These are phyloP conservation scores for Oscheius sp. DNA, from an alignment of 2,888 invertebrate genomes.

Conservation along the genomic window DNA sequence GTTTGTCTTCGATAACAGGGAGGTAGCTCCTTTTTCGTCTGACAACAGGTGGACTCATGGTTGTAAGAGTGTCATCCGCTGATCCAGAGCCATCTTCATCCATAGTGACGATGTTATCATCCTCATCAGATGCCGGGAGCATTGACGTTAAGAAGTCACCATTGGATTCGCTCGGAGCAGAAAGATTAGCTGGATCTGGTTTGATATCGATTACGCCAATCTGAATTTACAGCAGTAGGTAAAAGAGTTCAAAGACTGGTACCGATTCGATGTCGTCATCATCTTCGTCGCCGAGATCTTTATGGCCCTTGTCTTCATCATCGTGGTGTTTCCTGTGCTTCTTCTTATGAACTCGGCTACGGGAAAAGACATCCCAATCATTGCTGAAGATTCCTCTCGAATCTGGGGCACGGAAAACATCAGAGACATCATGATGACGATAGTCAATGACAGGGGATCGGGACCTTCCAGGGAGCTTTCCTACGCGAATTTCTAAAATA, in stretches of 20 bases:
- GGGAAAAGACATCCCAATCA: slow-evolving; percentile 26
- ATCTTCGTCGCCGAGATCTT: not conserved
- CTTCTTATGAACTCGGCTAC: slow-evolving; percentile 24
- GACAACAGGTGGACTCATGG: not conserved
- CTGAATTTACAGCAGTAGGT: not conserved
- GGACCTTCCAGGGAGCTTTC: not conserved
- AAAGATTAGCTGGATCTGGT: not conserved
- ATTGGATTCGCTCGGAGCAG: not conserved
- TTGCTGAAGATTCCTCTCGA: slow-evolving; percentile 1
- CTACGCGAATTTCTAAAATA: slow-evolving; percentile 3
- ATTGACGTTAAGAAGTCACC: not conserved
- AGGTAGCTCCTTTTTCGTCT: slow-evolving; percentile 32
- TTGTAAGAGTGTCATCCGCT: not conserved
- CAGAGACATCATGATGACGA: not conserved
- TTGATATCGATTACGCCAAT: not conserved
- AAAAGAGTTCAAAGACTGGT: not conserved
- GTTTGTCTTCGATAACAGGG: not conserved
- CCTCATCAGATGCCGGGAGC: not conserved
- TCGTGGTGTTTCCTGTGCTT: not conserved
- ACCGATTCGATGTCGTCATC: not conserved
- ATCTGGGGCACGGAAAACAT: slow-evolving; percentile 14
- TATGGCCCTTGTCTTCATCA: not conserved
- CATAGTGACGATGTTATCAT: not conserved
- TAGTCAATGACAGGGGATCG: not conserved
- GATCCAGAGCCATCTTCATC: slow-evolving; percentile 2